phyloP scores from a whole-genome alignment of 2,113 vertebrate genomes.

The Maccullochella peelii region DNA sequence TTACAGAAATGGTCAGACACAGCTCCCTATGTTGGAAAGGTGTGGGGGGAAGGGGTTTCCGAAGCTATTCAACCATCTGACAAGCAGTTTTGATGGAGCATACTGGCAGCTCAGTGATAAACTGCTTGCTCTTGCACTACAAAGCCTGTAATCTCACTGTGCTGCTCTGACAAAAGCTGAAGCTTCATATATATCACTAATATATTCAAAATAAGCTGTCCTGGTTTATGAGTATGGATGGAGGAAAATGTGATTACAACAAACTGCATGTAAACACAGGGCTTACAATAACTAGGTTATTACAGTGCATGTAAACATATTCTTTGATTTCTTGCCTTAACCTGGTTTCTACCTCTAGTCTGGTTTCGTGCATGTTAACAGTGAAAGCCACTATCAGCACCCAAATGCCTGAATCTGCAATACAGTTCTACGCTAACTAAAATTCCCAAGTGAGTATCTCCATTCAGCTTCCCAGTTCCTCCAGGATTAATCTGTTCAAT shows the following conservation, averaged over 20 bases:
- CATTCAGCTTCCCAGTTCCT: conserved; percentile 43
- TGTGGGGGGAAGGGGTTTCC: too few species aligned
- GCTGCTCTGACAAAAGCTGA: not conserved
- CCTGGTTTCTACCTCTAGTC: conserved; percentile 19
- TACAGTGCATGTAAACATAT: not conserved
- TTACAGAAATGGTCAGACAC: not conserved
- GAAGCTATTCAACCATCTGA: not conserved
- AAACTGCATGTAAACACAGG: not conserved
- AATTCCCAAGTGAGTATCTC: conserved; percentile 37
- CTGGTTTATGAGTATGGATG: not conserved
- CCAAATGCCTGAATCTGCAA: conserved; percentile 23
- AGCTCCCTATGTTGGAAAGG: not conserved
- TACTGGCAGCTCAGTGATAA: conserved; percentile 1
- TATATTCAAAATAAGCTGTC: not conserved
- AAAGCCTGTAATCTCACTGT: not conserved
- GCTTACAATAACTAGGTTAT: conserved; percentile 4
- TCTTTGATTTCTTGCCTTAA: not conserved
- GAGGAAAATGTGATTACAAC: conserved; percentile 2
- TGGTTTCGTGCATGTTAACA: not conserved
- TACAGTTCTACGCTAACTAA: conserved; percentile 8
- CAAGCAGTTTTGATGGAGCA: not conserved
- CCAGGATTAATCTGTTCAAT: conserved; percentile 50
- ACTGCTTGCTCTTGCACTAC: not conserved
- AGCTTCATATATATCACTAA: not conserved
- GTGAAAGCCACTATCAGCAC: not conserved